Conservation (phyloP, 2,888 invertebrate genomes). For the Lymantria monacha region DNA sequence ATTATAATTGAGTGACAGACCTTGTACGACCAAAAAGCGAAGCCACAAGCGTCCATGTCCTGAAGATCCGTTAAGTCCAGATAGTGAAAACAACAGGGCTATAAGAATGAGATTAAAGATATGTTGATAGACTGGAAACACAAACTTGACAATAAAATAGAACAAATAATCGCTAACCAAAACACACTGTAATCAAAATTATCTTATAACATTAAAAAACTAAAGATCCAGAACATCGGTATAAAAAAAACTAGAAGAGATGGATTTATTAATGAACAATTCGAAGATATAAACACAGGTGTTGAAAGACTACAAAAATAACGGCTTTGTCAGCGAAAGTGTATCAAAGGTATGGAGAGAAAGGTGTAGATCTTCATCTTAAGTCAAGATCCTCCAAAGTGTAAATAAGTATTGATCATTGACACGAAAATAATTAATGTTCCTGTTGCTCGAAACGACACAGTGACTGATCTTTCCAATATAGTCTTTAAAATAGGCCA, state of each 20-base stretch:
- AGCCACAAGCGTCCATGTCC: neutral
- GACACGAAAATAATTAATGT: too few relatives aligned
- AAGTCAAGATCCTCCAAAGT: neutral
- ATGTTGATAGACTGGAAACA: neutral
- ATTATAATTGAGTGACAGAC: neutral
- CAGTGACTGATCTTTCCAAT: neutral
- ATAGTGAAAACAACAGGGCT: neutral
- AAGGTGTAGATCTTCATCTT: neutral
- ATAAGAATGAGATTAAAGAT: neutral
- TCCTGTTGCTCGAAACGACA: neutral
- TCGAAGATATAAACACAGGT: neutral
- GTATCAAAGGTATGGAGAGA: too few relatives aligned
- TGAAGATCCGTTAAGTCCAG: neutral
- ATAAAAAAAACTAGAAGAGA: neutral
- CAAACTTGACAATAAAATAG: neutral
- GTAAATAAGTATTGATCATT: neutral
- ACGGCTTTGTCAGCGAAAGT: neutral
- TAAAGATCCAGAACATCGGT: neutral
- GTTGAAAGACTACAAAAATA: neutral
- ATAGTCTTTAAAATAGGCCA: neutral
- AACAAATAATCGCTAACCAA: neutral
- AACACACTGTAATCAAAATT: neutral
- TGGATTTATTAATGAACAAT: neutral
- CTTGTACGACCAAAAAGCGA: neutral
- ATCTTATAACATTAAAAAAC: neutral